A percentile compares a stretch with the other conserved stretches of the same genome.
These are phyloP conservation scores for Rhynchopsitta pachyrhyncha DNA, from an alignment of 2,113 vertebrate genomes.

Conservation along the genomic window DNA sequence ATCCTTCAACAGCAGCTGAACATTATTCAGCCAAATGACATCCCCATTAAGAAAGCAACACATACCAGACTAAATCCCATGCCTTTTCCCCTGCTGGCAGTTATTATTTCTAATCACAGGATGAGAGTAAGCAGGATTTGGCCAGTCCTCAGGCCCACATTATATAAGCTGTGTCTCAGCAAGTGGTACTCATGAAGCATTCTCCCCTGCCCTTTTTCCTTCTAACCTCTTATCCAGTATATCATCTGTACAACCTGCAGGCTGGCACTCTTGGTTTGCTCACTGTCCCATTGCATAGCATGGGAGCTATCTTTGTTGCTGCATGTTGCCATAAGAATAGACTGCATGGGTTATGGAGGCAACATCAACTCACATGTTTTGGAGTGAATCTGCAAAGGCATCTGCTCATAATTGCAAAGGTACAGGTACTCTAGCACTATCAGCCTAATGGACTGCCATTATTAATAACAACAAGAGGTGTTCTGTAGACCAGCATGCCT, in stretches of 20 bases:
- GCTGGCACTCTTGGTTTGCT: background rate
- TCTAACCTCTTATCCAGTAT: background rate
- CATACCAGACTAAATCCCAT: background rate
- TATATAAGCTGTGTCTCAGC: background rate
- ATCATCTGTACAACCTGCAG: background rate
- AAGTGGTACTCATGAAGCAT: background rate
- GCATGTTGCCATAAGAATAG: background rate
- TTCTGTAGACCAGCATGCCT: background rate
- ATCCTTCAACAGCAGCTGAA: background rate
- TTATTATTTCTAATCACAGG: background rate
- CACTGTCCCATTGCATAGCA: background rate
- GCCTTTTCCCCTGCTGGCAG: background rate
- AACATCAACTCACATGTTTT: background rate
- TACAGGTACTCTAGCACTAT: background rate
- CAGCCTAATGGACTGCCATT: background rate
- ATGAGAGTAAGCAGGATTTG: background rate
- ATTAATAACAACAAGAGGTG: background rate
- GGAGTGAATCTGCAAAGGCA: background rate
- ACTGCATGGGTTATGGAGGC: background rate
- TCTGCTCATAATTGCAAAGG: background rate
- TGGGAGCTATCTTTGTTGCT: background rate
- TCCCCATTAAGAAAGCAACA: background rate
- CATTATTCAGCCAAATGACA: background rate
- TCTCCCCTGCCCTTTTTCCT: background rate
- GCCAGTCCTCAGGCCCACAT: background rate